phyloP scores from a whole-genome alignment of 2,797 vertebrate species.

The Hydrolagus colliei region DNA sequence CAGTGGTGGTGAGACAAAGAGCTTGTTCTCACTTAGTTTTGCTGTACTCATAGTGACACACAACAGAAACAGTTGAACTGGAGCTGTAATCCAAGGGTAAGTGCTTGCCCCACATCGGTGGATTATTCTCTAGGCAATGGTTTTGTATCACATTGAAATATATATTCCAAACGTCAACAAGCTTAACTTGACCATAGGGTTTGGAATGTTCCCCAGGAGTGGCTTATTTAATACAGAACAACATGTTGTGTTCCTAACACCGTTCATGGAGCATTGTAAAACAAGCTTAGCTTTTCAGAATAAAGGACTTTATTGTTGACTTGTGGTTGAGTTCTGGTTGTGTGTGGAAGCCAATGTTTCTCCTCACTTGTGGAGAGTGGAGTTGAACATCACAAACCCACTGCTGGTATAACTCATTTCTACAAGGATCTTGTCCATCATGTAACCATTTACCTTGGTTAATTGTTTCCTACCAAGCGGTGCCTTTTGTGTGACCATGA shows the following conservation, averaged over 20 bases:
- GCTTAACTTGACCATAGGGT: too few relatives aligned
- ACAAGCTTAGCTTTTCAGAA: too few relatives aligned
- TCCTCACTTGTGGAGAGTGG: too few relatives aligned
- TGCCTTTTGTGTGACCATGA: not conserved
- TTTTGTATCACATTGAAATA: not conserved
- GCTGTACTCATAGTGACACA: not conserved
- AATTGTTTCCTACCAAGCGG: not conserved
- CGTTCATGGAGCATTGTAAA: too few relatives aligned
- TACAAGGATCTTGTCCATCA: not conserved
- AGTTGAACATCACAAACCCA: too few relatives aligned
- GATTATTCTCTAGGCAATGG: not conserved
- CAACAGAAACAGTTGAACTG: not conserved
- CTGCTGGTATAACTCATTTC: not conserved
- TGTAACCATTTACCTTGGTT: not conserved
- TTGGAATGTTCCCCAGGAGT: too few relatives aligned
- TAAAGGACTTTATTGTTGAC: too few relatives aligned
- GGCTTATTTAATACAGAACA: too few relatives aligned
- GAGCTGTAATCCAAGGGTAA: not conserved
- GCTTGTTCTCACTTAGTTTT: not conserved
- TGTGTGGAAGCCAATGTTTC: too few relatives aligned
- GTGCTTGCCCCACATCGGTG: not conserved
- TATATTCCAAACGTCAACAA: too few relatives aligned
- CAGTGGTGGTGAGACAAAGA: not conserved
- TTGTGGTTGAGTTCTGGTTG: too few relatives aligned
- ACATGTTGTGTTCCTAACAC: too few relatives aligned